Evolutionary conservation across 2,888 invertebrate species (phyloP).

Genomic region (Scaeva pyrastri): DNA sequence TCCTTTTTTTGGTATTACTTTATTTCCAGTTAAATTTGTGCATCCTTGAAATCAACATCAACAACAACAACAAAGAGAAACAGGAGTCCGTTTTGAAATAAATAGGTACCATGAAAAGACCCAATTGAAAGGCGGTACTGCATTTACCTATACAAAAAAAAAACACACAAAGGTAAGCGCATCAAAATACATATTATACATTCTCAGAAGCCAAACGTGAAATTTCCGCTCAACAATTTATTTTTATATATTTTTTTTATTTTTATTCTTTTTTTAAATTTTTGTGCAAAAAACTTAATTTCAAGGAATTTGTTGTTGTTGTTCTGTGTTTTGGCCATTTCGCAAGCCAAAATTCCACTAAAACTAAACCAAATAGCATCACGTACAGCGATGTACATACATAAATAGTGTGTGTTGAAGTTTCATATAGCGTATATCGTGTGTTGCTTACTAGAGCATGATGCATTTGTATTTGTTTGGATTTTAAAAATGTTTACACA

Average conservation of each 20-base stretch:
- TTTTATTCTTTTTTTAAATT: constrained; percentile 15
- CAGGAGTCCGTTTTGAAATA: constrained; percentile 16
- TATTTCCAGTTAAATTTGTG: constrained; percentile 14
- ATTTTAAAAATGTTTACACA: background rate
- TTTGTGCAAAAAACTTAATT: constrained; percentile 27
- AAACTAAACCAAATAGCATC: constrained; percentile 17
- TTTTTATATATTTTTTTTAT: background rate
- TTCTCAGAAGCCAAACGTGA: constrained; percentile 22
- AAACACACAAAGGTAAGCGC: constrained; percentile 56
- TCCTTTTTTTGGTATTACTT: background rate
- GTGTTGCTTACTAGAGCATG: constrained; percentile 59
- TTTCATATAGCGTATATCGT: background rate
- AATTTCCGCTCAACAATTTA: constrained; percentile 50
- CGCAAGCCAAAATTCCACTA: constrained; percentile 12
- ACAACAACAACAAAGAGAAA: constrained; percentile 13
- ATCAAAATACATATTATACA: constrained; percentile 40
- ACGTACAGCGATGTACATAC: too few relatives aligned
- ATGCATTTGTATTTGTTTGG: background rate
- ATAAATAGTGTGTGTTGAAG: too few relatives aligned
- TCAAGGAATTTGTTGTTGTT: constrained; percentile 26
- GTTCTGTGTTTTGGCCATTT: constrained; percentile 22
- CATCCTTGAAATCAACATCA: background rate
- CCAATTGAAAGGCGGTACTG: constrained; percentile 41
- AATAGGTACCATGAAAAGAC: constrained; percentile 48
- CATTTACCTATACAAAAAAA: constrained; percentile 4